These are phyloP conservation scores for Thecocarcelia acutangulata DNA, from an alignment of 2,888 invertebrate species.

Conservation along the genomic window DNA sequence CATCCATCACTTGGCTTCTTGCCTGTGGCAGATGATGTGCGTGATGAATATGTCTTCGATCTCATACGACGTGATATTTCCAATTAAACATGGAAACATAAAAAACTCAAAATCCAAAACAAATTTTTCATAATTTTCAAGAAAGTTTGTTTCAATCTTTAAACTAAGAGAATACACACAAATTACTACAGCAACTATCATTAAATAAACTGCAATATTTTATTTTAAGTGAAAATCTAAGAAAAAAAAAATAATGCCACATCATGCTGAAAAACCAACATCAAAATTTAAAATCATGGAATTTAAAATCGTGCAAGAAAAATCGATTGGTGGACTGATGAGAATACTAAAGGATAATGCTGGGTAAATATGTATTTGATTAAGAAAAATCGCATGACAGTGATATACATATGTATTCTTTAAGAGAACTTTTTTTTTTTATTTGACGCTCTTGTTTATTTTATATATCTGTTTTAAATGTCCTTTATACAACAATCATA, in stretches of 20 bases:
- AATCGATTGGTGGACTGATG: constrained; percentile 23
- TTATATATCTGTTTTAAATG: constrained; percentile 48
- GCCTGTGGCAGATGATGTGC: constrained; percentile 78
- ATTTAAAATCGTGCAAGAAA: constrained; percentile 51
- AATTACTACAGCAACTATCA: constrained; percentile 43
- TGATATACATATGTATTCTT: constrained; percentile 43
- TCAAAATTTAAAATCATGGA: constrained; percentile 8
- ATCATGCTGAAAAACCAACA: constrained; percentile 13
- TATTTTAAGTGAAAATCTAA: constrained; percentile 64
- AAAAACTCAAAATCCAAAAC: constrained; percentile 58
- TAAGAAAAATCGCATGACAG: constrained; percentile 61
- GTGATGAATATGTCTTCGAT: constrained; percentile 80
- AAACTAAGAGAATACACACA: constrained; percentile 52
- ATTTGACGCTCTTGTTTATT: constrained; percentile 47
- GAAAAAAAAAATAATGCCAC: constrained; percentile 49
- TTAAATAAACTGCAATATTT: constrained; percentile 53
- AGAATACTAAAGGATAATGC: constrained; percentile 23
- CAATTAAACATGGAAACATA: constrained; percentile 71
- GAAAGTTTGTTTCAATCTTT: constrained; percentile 47
- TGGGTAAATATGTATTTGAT: constrained; percentile 61
- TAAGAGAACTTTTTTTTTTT: constrained; percentile 45
- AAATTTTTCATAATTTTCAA: constrained; percentile 46
- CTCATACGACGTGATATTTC: constrained; percentile 79
- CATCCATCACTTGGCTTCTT: constrained; percentile 78
- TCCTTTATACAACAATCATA: constrained; percentile 38